These are phyloP conservation scores for Dicycla oo DNA, from an alignment of 2,888 invertebrate genomes.

Conservation along the genomic window DNA sequence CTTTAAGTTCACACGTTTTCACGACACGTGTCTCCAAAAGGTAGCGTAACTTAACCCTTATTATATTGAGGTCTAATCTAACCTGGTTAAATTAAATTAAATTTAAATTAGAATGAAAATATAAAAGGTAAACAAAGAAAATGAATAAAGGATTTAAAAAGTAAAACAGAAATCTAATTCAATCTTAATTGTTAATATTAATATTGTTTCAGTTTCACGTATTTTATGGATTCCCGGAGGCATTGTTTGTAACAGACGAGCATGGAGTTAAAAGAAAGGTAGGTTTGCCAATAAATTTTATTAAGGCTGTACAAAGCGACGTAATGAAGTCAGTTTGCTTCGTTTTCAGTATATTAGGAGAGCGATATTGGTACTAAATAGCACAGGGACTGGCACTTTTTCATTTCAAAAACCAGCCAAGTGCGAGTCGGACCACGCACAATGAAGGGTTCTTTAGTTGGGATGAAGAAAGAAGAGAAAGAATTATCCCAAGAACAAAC, in stretches of 20 bases:
- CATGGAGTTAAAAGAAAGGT: not conserved
- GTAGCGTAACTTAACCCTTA: not conserved
- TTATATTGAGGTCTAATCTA: conserved; percentile 1
- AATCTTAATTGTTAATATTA: conserved; percentile 14
- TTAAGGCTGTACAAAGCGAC: not conserved
- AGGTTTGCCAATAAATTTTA: conserved; percentile 10
- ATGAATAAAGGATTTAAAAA: not conserved
- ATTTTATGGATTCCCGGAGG: conserved; percentile 3
- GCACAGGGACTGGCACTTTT: not conserved
- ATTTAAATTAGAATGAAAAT: conserved; percentile 1
- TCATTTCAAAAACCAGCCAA: too few relatives aligned
- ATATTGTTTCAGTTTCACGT: conserved; percentile 9
- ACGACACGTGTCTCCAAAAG: not conserved
- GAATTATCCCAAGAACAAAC: too few relatives aligned
- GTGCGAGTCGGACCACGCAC: too few relatives aligned
- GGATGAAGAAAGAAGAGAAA: too few relatives aligned
- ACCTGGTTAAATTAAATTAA: too few relatives aligned
- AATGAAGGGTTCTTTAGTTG: too few relatives aligned
- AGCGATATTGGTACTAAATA: not conserved
- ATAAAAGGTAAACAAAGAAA: not conserved
- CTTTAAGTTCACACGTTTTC: conserved; percentile 5
- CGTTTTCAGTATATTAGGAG: not conserved
- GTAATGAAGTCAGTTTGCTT: not conserved
- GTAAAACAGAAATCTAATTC: not conserved
- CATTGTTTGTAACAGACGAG: not conserved